Conservation (phyloP, 2,888 invertebrate species). For the Exocentrus adspersus region DNA sequence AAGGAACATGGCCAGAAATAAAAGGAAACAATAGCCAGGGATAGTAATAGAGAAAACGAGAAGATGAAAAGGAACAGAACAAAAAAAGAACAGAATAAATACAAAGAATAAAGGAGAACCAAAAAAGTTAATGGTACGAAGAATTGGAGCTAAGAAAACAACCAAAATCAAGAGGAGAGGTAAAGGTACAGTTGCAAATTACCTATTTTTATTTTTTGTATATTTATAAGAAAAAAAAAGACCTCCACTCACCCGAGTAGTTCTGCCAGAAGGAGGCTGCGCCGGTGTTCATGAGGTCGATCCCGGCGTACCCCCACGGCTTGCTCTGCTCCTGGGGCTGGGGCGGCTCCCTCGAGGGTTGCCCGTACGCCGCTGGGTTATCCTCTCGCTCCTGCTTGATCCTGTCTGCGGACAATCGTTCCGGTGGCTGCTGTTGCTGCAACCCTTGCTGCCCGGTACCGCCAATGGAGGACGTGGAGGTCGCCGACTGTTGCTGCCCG, state of each 20-base stretch:
- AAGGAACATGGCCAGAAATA: too few relatives aligned
- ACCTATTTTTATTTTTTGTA: too few relatives aligned
- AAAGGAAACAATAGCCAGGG: too few relatives aligned
- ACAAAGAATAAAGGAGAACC: too few relatives aligned
- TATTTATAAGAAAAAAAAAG: not conserved
- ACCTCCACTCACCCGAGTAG: constrained; percentile 81
- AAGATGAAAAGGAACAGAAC: too few relatives aligned
- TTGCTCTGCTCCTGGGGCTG: constrained; percentile 63
- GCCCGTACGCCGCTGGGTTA: constrained; percentile 49
- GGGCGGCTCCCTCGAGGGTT: constrained; percentile 48
- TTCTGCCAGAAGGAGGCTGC: constrained; percentile 92
- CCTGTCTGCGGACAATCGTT: constrained; percentile 46
- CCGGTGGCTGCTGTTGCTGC: constrained; percentile 40
- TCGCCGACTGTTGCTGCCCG: constrained; percentile 50
- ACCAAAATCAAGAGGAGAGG: too few relatives aligned
- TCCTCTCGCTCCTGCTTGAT: constrained; percentile 55
- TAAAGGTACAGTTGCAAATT: too few relatives aligned
- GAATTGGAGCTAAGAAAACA: too few relatives aligned
- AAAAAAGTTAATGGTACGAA: too few relatives aligned
- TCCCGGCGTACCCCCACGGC: constrained; percentile 75
- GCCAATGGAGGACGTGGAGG: constrained; percentile 35
- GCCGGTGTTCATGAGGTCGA: constrained; percentile 86
- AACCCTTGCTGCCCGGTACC: constrained; percentile 17
- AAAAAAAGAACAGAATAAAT: too few relatives aligned
- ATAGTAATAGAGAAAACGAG: too few relatives aligned